Conservation (phyloP, 2,888 invertebrate genomes). For the Melanchra persicariae region DNA sequence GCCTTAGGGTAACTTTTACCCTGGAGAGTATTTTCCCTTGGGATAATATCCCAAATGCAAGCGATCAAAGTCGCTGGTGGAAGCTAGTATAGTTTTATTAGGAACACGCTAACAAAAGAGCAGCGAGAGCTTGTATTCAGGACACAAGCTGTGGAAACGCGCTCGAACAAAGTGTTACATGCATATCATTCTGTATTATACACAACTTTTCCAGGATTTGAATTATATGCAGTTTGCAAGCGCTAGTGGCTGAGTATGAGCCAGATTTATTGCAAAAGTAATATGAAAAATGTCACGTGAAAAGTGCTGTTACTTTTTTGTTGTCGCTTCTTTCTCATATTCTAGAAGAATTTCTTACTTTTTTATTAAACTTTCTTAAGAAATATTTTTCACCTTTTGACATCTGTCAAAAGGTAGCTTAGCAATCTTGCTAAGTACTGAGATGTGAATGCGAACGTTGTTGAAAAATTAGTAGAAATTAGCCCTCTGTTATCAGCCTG, state of each 20-base stretch:
- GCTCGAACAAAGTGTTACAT: neutral
- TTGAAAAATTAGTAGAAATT: no score
- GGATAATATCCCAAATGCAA: no score
- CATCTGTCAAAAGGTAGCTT: no score
- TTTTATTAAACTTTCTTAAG: no score
- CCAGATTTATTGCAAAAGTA: constrained; percentile 11
- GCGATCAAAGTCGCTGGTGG: neutral
- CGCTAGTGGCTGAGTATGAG: neutral
- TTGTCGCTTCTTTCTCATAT: neutral
- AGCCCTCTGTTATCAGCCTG: no score
- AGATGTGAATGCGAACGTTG: no score
- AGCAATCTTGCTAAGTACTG: no score
- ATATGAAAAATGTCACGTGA: neutral
- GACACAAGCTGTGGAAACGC: constrained; percentile 2
- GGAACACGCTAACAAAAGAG: neutral
- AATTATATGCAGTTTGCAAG: constrained; percentile 5
- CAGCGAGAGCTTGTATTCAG: constrained; percentile 7
- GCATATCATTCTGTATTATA: neutral
- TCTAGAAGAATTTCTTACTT: neutral
- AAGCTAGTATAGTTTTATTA: neutral
- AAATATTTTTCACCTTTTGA: no score
- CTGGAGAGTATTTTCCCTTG: no score
- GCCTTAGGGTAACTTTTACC: no score
- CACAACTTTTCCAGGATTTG: neutral
- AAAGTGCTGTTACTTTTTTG: neutral